A percentile compares a stretch with the other conserved stretches of the same genome.
These are phyloP conservation scores for Pterocles orientalis DNA, from an alignment of 2,113 vertebrate species.

Conservation along the genomic window DNA sequence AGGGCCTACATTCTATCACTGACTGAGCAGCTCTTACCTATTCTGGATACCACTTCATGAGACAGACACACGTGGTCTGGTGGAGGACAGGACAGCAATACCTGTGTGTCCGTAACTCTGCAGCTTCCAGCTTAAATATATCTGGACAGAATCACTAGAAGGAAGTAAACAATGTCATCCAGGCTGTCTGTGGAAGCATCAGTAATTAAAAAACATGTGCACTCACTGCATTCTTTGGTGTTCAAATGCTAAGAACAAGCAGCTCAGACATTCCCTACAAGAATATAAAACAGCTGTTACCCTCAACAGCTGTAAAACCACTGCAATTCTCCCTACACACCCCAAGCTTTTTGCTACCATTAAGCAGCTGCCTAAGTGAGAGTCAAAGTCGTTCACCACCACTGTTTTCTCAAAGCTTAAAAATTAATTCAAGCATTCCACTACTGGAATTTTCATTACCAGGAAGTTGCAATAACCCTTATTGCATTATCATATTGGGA, in stretches of 20 bases:
- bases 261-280: not conserved
- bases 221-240: not conserved
- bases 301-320: not conserved
- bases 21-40: not conserved
- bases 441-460: slow-evolving; percentile 30
- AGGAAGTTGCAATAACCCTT: slow-evolving; percentile 32
- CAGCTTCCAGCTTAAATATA: not conserved
- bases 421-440: slow-evolving; percentile 15
- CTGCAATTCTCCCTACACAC: not conserved
- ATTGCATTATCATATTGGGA: not conserved
- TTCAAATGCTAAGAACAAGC: not conserved
- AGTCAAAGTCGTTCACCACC: not conserved
- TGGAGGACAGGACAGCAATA: not conserved
- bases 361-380: not conserved
- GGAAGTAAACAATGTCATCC: not conserved
- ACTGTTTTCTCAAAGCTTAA: slow-evolving; percentile 29
- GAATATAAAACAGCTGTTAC: not conserved
- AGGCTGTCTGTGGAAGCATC: not conserved
- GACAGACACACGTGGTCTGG: not conserved
- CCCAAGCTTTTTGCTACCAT: not conserved
- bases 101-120: not conserved
- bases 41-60: not conserved
- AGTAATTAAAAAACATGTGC: not conserved
- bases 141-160: not conserved
- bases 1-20: not conserved